Conservation (phyloP, 1,140 invertebrate genomes). For the Diuraphis noxia region DNA sequence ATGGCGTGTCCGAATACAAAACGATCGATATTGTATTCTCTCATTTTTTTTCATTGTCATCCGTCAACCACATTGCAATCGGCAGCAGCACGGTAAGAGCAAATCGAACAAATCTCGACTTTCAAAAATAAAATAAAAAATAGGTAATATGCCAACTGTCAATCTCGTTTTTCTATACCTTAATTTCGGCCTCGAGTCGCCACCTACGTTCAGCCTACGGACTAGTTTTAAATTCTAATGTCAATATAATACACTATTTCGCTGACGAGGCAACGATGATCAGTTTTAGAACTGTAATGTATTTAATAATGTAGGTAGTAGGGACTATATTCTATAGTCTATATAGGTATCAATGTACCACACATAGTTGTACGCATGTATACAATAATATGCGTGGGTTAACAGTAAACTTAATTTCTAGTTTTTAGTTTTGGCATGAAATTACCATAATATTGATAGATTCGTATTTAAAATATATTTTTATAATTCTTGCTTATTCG, state of each 20-base stretch:
- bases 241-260: background rate
- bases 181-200: background rate
- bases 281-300: background rate
- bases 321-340: too few species aligned
- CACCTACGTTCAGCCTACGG: background rate
- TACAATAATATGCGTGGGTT: background rate
- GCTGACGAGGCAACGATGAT: background rate
- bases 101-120: background rate
- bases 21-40: background rate
- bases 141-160: constrained; percentile 28
- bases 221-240: background rate
- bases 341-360: background rate
- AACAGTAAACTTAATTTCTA: background rate
- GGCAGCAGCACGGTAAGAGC: background rate
- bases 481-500: background rate
- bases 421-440: background rate
- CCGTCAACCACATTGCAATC: background rate
- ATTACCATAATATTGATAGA: background rate
- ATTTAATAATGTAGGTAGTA: background rate
- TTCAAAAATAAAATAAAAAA: background rate
- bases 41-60: background rate
- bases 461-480: background rate
- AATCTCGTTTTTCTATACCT: background rate
- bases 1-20: background rate
- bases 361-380: background rate